Percentiles rank a stretch among this genome's conserved stretches.
Conservation (phyloP, 2,888 invertebrate genomes). For the Lepidocyrtinus sp. region DNA sequence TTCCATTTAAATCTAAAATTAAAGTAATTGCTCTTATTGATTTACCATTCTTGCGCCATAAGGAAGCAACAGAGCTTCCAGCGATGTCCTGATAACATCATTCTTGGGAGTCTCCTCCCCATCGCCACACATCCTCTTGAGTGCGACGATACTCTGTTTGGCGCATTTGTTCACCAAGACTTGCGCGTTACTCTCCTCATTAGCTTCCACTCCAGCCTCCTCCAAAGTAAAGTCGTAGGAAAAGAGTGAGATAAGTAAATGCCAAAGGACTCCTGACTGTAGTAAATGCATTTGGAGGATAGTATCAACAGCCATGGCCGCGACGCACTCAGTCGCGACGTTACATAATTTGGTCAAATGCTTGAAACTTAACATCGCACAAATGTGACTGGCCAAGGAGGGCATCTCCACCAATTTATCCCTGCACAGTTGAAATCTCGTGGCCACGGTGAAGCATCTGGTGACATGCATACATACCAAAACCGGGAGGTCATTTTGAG, state of each 20-base stretch:
- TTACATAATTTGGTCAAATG: slow-evolving; percentile 87
- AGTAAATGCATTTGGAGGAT: slow-evolving; percentile 88
- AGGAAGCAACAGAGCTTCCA: slow-evolving; percentile 85
- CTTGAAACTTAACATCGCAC: slow-evolving; percentile 89
- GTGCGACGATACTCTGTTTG: slow-evolving; percentile 64
- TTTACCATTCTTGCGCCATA: slow-evolving; percentile 79
- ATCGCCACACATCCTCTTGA: slow-evolving; percentile 66
- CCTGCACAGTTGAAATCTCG: slow-evolving; percentile 92
- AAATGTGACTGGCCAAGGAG: slow-evolving; percentile 89
- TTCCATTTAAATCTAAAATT: background rate
- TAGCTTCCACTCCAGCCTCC: slow-evolving; percentile 93
- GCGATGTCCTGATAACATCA: slow-evolving; percentile 78
- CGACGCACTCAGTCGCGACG: slow-evolving; percentile 92
- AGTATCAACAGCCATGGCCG: slow-evolving; percentile 88
- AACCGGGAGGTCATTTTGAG: slow-evolving; percentile 85
- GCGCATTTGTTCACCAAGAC: slow-evolving; percentile 71
- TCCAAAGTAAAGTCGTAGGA: slow-evolving; percentile 97
- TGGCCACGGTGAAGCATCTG: slow-evolving; percentile 95
- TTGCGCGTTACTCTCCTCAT: slow-evolving; percentile 87
- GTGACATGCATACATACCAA: slow-evolving; percentile 94
- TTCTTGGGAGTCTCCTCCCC: slow-evolving; percentile 73
- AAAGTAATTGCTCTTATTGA: background rate
- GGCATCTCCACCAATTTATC: slow-evolving; percentile 89
- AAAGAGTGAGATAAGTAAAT: slow-evolving; percentile 90
- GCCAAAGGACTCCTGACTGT: slow-evolving; percentile 92